Conservation (phyloP, 2,888 invertebrate species). For the Diploptera punctata region DNA sequence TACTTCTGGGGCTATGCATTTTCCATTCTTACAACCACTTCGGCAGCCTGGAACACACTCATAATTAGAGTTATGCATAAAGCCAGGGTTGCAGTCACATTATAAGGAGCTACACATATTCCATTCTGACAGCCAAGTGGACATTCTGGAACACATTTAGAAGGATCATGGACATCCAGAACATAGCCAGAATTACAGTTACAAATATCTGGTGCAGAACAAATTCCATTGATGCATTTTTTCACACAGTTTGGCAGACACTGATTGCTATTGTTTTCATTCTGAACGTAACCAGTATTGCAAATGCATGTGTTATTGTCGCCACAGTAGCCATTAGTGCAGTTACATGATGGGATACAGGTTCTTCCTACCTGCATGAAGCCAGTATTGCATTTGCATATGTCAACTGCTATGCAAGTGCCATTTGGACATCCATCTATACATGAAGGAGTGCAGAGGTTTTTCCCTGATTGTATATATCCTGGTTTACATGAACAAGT, state of each 20-base stretch:
- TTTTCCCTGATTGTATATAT: not conserved
- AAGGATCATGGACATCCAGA: not conserved
- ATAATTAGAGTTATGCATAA: not conserved
- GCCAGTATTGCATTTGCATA: constrained; percentile 2
- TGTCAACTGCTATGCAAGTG: not conserved
- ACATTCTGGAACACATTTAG: constrained; percentile 8
- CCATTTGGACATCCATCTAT: constrained; percentile 54
- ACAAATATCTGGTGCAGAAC: constrained; percentile 56
- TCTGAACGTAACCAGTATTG: constrained; percentile 42
- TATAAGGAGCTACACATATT: not conserved
- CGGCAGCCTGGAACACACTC: constrained; percentile 17
- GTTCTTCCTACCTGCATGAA: not conserved
- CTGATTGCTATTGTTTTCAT: constrained; percentile 36
- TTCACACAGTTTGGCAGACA: constrained; percentile 4
- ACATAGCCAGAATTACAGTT: constrained; percentile 55
- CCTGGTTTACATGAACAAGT: constrained; percentile 17
- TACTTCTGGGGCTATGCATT: constrained; percentile 47
- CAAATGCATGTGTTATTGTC: constrained; percentile 39
- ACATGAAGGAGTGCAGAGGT: constrained; percentile 65
- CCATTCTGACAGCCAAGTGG: constrained; percentile 16
- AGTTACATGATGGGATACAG: not conserved
- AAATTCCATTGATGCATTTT: constrained; percentile 49
- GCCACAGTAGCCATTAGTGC: constrained; percentile 1
- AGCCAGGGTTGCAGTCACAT: constrained; percentile 48
- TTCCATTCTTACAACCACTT: constrained; percentile 47